Evolutionary conservation across 2,888 invertebrate species (phyloP).

Genomic region (Drosophila formosana): DNA sequence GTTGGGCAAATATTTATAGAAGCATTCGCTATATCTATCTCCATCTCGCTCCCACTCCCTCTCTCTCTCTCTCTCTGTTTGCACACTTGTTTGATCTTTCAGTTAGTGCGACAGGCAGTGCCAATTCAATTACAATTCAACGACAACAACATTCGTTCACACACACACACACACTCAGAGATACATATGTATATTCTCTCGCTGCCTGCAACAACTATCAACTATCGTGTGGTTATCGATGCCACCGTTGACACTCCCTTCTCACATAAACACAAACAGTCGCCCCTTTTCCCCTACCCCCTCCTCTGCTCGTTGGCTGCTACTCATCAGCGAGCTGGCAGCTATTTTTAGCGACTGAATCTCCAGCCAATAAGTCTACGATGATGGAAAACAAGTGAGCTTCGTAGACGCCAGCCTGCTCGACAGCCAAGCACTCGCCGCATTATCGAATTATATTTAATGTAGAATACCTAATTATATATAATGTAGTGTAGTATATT

Average conservation of each 20-base stretch:
- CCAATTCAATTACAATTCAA: conserved; percentile 49
- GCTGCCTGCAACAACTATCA: conserved; percentile 25
- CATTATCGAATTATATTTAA: no score
- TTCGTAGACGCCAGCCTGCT: background rate
- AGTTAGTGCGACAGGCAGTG: conserved; percentile 54
- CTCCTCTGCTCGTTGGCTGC: conserved; percentile 1
- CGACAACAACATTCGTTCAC: background rate
- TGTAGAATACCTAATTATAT: no score
- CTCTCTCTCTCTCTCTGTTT: conserved; percentile 3
- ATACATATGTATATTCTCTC: conserved; percentile 7
- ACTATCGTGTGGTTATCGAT: conserved; percentile 33
- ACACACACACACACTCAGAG: no score
- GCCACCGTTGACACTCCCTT: conserved; percentile 34
- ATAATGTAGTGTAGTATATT: no score
- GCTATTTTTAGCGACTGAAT: conserved; percentile 64
- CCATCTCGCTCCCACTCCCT: background rate
- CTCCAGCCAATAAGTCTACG: conserved; percentile 71
- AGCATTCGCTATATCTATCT: conserved; percentile 44
- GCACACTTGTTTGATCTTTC: conserved; percentile 64
- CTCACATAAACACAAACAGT: background rate
- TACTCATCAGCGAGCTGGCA: conserved; percentile 36
- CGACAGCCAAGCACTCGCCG: conserved; percentile 2
- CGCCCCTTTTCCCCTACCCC: background rate
- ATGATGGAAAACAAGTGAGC: conserved; percentile 22
- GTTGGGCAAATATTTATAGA: conserved; percentile 77